Conservation (phyloP, 1,140 invertebrate genomes). For the Heliconius eleuchia region DNA sequence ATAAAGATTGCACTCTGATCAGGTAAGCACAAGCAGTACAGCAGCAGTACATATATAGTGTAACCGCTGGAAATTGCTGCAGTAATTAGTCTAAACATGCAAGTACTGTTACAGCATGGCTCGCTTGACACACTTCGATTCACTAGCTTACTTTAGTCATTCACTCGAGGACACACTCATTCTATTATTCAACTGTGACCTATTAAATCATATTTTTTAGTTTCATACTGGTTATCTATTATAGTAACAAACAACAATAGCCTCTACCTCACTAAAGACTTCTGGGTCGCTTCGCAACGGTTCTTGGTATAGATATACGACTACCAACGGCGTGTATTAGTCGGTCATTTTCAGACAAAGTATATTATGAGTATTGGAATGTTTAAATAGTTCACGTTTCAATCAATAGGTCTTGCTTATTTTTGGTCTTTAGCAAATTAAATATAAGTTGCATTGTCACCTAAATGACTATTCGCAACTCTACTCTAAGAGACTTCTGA, state of each 20-base stretch:
- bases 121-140: conserved; percentile 54
- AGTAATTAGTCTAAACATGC: conserved; percentile 72
- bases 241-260: conserved; percentile 48
- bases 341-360: not conserved
- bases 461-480: conserved; percentile 2
- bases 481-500: not conserved
- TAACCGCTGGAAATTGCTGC: conserved; percentile 52
- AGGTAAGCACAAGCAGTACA: conserved; percentile 28
- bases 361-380: not conserved
- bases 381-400: not conserved
- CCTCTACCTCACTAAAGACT: conserved; percentile 58
- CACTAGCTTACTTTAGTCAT: conserved; percentile 50
- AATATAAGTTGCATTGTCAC: not conserved
- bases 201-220: conserved; percentile 46
- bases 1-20: not conserved
- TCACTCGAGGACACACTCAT: conserved; percentile 42
- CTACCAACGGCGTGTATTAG: not conserved
- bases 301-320: conserved; percentile 10
- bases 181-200: conserved; percentile 52
- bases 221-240: conserved; percentile 38
- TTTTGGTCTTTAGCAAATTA: not conserved
- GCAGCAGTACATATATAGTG: conserved; percentile 55
- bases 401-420: too few relatives aligned
- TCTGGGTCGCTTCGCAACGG: conserved; percentile 66
- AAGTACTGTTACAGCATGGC: conserved; percentile 50